phyloP scores from a whole-genome alignment of 2,888 invertebrate species.

The Dryocosmus kuriphilus region DNA sequence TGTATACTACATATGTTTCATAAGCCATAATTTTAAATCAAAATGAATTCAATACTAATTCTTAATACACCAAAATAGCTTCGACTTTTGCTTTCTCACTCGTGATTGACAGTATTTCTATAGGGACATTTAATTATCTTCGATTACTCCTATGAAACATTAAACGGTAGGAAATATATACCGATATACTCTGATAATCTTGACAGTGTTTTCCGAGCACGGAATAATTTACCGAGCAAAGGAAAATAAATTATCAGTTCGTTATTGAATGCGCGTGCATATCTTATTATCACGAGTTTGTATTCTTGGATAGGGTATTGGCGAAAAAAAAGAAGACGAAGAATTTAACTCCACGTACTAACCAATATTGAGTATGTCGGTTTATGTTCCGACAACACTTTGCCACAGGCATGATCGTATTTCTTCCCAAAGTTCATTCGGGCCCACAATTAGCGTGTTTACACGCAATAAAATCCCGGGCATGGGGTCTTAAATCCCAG shows the following conservation, averaged over 20 bases:
- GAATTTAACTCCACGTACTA: constrained; percentile 21
- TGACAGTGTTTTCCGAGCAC: constrained; percentile 14
- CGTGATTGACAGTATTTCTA: neutral
- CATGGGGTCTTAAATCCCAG: constrained; percentile 17
- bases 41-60: neutral
- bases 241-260: constrained; percentile 32
- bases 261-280: constrained; percentile 30
- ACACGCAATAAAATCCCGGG: constrained; percentile 57
- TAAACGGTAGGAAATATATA: constrained; percentile 7
- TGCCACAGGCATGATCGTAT: constrained; percentile 36
- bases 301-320: neutral
- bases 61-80: neutral
- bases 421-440: constrained; percentile 38
- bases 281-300: neutral
- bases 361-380: constrained; percentile 30
- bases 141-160: constrained; percentile 4
- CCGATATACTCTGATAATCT: neutral
- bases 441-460: constrained; percentile 60
- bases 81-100: neutral
- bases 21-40: no score
- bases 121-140: neutral
- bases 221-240: constrained; percentile 25
- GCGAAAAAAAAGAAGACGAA: constrained; percentile 2
- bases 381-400: constrained; percentile 32
- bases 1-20: no score